phyloP scores from a whole-genome alignment of 1,140 invertebrate genomes.

The Anastrepha ludens region DNA sequence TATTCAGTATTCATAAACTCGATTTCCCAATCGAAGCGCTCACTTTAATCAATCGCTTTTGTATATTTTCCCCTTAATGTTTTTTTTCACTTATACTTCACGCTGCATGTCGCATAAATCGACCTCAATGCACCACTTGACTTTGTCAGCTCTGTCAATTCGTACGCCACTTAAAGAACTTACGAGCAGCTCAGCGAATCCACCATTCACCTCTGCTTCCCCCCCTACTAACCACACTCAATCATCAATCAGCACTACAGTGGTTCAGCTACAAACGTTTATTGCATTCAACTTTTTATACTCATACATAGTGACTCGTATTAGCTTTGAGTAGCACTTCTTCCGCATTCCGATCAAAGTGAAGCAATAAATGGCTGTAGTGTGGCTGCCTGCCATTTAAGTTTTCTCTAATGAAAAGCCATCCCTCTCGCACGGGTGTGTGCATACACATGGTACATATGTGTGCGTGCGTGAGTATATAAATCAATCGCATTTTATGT shows the following conservation, averaged over 20 bases:
- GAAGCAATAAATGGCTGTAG: slow-evolving; percentile 30
- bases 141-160: slow-evolving; percentile 43
- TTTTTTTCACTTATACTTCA: background rate
- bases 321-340: slow-evolving; percentile 50
- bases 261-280: background rate
- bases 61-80: slow-evolving; percentile 1
- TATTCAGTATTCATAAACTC: background rate
- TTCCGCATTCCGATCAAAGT: slow-evolving; percentile 41
- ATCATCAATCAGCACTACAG: background rate
- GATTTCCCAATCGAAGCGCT: slow-evolving; percentile 32
- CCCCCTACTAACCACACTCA: slow-evolving; percentile 14
- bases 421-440: background rate
- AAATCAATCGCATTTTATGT: background rate
- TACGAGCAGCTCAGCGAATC: slow-evolving; percentile 25
- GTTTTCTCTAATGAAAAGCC: slow-evolving; percentile 41
- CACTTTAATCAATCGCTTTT: slow-evolving; percentile 47
- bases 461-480: background rate
- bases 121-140: slow-evolving; percentile 43
- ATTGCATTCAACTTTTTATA: slow-evolving; percentile 16
- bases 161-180: background rate
- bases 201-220: background rate
- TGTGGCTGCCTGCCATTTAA: slow-evolving; percentile 16
- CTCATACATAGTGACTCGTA: background rate
- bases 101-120: slow-evolving; percentile 10
- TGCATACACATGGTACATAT: background rate